phyloP scores from a whole-genome alignment of 1,140 invertebrate species.

The Penaeus chinensis region DNA sequence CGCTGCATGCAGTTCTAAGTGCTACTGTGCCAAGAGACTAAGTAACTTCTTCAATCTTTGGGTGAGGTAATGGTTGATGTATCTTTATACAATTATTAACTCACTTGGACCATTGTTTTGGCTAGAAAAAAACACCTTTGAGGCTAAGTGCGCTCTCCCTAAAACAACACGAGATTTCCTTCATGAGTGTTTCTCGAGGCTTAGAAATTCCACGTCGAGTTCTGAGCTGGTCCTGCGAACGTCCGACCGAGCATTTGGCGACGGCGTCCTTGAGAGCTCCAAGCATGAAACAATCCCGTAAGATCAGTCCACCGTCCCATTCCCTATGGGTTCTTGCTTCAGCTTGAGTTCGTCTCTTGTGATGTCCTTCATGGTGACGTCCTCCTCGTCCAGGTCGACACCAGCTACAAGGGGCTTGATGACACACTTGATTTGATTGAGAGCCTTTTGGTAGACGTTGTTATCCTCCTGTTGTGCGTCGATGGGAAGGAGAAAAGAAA shows the following conservation, averaged over 20 bases:
- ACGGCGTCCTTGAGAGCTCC: slow-evolving; percentile 10
- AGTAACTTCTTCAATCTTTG: too few species aligned
- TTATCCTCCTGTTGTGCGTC: slow-evolving; percentile 54
- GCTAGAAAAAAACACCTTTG: too few species aligned
- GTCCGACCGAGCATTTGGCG: neutral
- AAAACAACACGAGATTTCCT: too few species aligned
- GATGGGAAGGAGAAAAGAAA: neutral
- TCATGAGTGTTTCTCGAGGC: neutral
- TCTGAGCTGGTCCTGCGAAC: neutral
- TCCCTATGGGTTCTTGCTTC: slow-evolving; percentile 34
- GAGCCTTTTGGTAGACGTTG: slow-evolving; percentile 56
- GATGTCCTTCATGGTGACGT: slow-evolving; percentile 24
- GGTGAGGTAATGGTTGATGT: too few species aligned
- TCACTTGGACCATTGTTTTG: too few species aligned
- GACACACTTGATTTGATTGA: slow-evolving; percentile 60
- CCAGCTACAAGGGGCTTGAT: slow-evolving; percentile 60
- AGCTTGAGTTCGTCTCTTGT: slow-evolving; percentile 7
- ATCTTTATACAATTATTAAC: too few species aligned
- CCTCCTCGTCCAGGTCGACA: slow-evolving; percentile 59
- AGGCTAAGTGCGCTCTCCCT: too few species aligned
- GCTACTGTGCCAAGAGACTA: too few species aligned
- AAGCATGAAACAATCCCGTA: neutral
- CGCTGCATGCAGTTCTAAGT: too few species aligned
- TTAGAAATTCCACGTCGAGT: neutral
- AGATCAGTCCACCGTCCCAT: slow-evolving; percentile 44